Evolutionary conservation across 2,888 invertebrate species (phyloP), one percentile per base, ranked within the genome.

Genomic region (Brachypalpus laphriformis): DNA sequence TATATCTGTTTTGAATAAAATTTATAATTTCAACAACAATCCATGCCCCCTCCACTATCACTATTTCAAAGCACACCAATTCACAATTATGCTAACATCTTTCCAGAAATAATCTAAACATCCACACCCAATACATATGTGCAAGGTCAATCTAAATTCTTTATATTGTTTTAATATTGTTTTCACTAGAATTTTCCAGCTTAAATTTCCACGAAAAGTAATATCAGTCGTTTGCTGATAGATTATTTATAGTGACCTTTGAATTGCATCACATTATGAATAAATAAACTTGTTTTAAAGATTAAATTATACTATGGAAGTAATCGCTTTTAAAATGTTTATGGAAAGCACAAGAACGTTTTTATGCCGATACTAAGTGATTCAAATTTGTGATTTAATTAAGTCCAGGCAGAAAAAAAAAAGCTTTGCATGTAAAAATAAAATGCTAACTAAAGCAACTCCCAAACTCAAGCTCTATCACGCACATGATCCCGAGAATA

Each of bases 181-280:
- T 14, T 14, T 14, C 14, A 6, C 14, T 14, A 31, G 18, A 25
- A 65, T 28, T 47, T 25, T 14, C 34, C 22, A 22, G 25, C 20
- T 42, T 28, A 7, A 9, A 42, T 45, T 75, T 75, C 66, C 47
- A 57, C 20, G 37, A 20, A 75, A 47, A 9, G 7, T 2, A 47
- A 49, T 22, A 20, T 31, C n/a, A 40, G 3, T 9, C 25, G 25
- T 18, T 66, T 20, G 28, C 31, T 18, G 18, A 18, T 42, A 14
- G 34, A 56, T 56, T 57, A 74, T 57, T 20, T 14, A 75, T 31
- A 57, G 1, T 61, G 68, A 68, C 76, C 68, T 68, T 68, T 77
- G 59, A 51, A 59, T 16, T 40, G 28, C 18, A 56, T 56, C 56
- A 14, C 42, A 28, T 14, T 34, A 34, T 1, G 56, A 28, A 66